Conservation (phyloP, 2,113 vertebrate genomes). For the Xiphias gladius region DNA sequence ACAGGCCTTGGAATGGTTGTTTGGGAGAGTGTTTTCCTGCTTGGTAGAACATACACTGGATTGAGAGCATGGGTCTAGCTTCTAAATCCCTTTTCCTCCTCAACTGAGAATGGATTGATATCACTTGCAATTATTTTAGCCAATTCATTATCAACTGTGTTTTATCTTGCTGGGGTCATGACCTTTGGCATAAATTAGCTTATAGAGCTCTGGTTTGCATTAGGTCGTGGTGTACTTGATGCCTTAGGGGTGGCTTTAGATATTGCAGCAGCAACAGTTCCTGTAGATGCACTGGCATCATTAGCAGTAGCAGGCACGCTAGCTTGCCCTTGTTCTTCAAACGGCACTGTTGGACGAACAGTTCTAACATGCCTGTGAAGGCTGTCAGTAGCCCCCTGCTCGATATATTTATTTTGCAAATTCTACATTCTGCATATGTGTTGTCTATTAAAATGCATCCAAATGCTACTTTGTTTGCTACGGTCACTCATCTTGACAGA, state of each 20-base stretch:
- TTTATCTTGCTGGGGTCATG: constrained; percentile 29
- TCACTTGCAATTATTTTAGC: constrained; percentile 47
- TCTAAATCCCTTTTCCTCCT: constrained; percentile 25
- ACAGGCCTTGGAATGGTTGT: constrained; percentile 34
- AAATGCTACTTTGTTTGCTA: neutral
- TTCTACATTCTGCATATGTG: neutral
- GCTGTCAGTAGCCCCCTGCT: neutral
- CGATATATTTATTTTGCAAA: neutral
- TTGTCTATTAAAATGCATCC: neutral
- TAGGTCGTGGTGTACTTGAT: neutral
- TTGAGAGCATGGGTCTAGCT: constrained; percentile 24
- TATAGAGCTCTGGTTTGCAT: neutral
- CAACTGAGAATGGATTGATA: constrained; percentile 50
- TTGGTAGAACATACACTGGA: constrained; percentile 35
- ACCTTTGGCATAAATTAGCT: neutral
- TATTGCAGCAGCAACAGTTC: neutral
- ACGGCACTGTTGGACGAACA: neutral
- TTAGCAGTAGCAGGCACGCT: neutral
- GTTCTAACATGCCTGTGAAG: neutral
- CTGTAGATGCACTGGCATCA: neutral
- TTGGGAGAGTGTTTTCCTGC: constrained; percentile 49
- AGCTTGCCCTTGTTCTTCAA: neutral
- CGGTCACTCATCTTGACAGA: neutral
- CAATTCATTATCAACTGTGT: constrained; percentile 42
- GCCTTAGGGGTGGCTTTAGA: neutral